Evolutionary conservation across 2,888 invertebrate genomes (phyloP).

Genomic region (Rutpela maculata): DNA sequence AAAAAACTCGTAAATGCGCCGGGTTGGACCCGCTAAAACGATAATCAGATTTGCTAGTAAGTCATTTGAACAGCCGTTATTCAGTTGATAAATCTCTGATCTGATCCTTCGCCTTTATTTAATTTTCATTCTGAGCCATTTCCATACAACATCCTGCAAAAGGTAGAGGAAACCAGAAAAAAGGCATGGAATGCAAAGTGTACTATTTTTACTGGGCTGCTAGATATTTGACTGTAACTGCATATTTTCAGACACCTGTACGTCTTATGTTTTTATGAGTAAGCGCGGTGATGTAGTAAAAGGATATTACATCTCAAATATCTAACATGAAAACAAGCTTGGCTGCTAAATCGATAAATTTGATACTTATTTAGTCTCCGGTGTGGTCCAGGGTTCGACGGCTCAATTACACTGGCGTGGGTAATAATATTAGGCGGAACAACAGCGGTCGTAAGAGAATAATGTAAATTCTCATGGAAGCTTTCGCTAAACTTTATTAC

Average conservation of each 20-base stretch:
- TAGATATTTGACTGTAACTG: not conserved
- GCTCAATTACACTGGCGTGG: constrained; percentile 24
- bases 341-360: constrained; percentile 8
- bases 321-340: not conserved
- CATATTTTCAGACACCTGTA: not conserved
- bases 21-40: too few species aligned
- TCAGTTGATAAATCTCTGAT: too few species aligned
- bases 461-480: constrained; percentile 14
- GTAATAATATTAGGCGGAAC: constrained; percentile 19
- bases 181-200: too few species aligned
- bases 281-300: not conserved
- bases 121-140: too few species aligned
- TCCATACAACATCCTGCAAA: too few species aligned
- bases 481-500: constrained; percentile 5
- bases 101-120: too few species aligned
- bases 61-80: too few species aligned
- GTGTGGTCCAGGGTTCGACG: constrained; percentile 14
- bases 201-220: too few species aligned
- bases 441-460: not conserved
- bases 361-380: constrained; percentile 17
- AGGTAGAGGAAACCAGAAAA: too few species aligned
- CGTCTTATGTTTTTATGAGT: not conserved
- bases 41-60: too few species aligned
- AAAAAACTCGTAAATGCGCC: too few species aligned
- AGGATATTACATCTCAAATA: constrained; percentile 3